Conservation (phyloP, 2,797 vertebrate species). For the Natrix natrix region DNA sequence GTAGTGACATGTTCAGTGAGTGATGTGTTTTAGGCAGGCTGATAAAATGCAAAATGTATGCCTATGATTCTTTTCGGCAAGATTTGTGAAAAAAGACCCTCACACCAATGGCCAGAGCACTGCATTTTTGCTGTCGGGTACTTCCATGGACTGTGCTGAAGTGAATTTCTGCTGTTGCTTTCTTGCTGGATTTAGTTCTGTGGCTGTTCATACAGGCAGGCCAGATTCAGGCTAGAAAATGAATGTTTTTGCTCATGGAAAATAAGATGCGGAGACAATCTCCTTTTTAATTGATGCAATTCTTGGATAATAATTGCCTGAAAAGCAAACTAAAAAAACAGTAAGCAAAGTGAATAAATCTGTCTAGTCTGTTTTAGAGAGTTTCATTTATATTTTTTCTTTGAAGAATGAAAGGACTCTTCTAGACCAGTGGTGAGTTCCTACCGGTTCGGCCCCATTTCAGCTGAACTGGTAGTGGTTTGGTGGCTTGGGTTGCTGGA, state of each 20-base stretch:
- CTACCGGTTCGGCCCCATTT: no score
- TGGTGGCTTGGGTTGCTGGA: no score
- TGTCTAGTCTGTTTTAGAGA: not conserved
- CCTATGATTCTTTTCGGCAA: not conserved
- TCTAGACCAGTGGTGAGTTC: not conserved
- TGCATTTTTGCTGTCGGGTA: not conserved
- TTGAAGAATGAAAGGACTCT: not conserved
- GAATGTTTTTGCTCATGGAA: not conserved
- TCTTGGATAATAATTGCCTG: not conserved
- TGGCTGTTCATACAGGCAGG: not conserved
- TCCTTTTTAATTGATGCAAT: not conserved
- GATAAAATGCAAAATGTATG: not conserved
- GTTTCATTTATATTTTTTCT: not conserved
- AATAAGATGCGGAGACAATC: not conserved
- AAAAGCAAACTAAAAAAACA: not conserved
- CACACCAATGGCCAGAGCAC: not conserved
- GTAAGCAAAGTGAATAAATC: not conserved
- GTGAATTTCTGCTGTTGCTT: not conserved
- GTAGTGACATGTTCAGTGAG: not conserved
- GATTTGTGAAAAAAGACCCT: not conserved
- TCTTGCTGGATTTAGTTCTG: not conserved
- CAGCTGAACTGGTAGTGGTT: no score
- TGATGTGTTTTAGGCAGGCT: not conserved
- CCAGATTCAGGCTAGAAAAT: not conserved
- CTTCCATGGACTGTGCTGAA: not conserved